These are phyloP conservation scores for Uloborus diversus DNA, from an alignment of 1,140 invertebrate species.

Conservation along the genomic window DNA sequence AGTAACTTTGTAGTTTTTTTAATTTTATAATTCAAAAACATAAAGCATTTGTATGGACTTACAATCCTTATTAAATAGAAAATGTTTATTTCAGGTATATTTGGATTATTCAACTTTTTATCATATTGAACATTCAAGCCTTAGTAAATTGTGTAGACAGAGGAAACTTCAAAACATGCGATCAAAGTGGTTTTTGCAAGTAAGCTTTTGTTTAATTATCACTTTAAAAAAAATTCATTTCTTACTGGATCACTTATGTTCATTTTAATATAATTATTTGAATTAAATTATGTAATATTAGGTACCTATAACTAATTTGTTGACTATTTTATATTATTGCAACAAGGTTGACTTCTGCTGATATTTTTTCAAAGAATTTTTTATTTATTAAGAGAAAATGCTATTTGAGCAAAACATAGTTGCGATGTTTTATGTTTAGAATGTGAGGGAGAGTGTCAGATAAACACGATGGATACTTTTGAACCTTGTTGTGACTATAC, in stretches of 20 bases:
- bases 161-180: constrained; percentile 92
- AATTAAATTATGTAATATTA: not conserved
- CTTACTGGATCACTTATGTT: no score
- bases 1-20: not conserved
- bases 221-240: not conserved
- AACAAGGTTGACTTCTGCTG: no score
- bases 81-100: not conserved
- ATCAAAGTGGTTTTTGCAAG: constrained; percentile 96
- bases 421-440: no score
- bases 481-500: no score
- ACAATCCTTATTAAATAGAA: not conserved
- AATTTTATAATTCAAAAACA: not conserved
- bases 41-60: not conserved
- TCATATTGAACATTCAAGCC: not conserved
- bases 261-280: constrained; percentile 1
- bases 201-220: constrained; percentile 66
- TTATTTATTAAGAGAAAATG: no score
- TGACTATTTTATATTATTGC: no score
- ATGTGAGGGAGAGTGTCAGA: no score
- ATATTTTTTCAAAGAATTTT: no score
- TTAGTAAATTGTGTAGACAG: constrained; percentile 73
- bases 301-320: constrained; percentile 4
- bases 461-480: no score
- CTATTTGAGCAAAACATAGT: no score
- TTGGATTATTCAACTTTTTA: not conserved